Conservation (phyloP, 2,888 invertebrate genomes). For the Anaspis maculata region DNA sequence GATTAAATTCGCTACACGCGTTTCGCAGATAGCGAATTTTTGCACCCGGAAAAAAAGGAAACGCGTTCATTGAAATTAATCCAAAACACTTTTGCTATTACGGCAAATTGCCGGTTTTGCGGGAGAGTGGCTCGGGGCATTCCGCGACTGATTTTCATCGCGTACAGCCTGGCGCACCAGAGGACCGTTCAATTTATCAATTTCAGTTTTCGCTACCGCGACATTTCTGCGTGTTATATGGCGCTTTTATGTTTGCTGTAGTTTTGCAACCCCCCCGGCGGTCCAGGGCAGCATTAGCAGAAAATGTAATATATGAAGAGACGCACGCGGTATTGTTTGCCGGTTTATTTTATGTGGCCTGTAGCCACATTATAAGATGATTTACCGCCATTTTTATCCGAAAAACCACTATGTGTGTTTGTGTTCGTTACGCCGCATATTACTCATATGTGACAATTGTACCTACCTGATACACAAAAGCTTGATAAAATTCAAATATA, state of each 20-base stretch:
- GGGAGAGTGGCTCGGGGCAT: constrained; percentile 22
- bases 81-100: no score
- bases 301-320: constrained; percentile 30
- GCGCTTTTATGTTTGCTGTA: constrained; percentile 28
- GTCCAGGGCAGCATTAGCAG: constrained; percentile 30
- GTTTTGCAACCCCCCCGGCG: constrained; percentile 24
- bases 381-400: constrained; percentile 23
- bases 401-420: no score
- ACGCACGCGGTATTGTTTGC: constrained; percentile 28
- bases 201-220: constrained; percentile 30
- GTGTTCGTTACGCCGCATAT: no score
- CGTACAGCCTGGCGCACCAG: constrained; percentile 19
- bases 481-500: no score
- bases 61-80: no score
- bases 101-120: no score
- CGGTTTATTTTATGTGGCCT: constrained; percentile 26
- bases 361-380: constrained; percentile 28
- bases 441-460: no score
- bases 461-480: no score
- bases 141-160: constrained; percentile 29
- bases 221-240: constrained; percentile 28
- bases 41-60: no score
- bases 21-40: no score
- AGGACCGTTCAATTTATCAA: constrained; percentile 29
- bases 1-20: constrained; percentile 1